Evolutionary conservation across 1,140 invertebrate species (phyloP), one percentile per base, ranked within the genome.

Genomic region (Trachymyrmex septentrionalis): DNA sequence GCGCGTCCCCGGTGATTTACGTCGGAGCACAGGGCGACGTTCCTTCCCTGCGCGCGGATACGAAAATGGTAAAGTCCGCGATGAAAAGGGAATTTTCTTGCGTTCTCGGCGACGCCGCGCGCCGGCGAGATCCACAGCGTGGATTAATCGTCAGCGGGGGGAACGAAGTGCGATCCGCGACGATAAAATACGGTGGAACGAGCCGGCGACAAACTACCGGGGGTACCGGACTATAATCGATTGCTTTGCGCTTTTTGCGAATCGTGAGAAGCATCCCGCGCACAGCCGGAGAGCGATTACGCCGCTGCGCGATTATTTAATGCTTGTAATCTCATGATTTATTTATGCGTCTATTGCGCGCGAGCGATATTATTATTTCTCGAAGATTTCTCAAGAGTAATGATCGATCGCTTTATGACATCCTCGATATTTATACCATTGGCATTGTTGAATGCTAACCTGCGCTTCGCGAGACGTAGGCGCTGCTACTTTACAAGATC

Each of bases 1-100:
- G 55, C 55, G n/a, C n/a, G 27, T 61, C 38, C 76, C 66, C 69
- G 21, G 64, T 93, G 93, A 94, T 93, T 94, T 94, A 94, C 90
- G 91, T 84, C 88, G 84, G 88, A 92, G 89, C 88, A 89, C 59
- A 64, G 69, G 66, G 48, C 84, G 71, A 53, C 72, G 50, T 34
- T 16, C 27, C 44, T 71, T 61, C 71, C 38, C 21, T 34, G 61
- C 73, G 6, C 14, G 55, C 30, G 19, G 63, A 19, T 12, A 57
- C 80, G 63, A 44, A 34, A 82, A 88, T 24, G 38, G 24, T 24
- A 24, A 24, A 57, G 27, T 24, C 27, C 67, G 67, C 53, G 80
- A 82, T 84, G 88, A 86, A 89, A 90, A 90, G 75, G 34, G 66
- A 75, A 69, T 90, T 89, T 87, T 80, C 88, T 78, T 85, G 19